Evolutionary conservation across 2,888 invertebrate species (phyloP), one percentile per base, ranked within the genome.

Genomic region (Xestia rhomboidea): DNA sequence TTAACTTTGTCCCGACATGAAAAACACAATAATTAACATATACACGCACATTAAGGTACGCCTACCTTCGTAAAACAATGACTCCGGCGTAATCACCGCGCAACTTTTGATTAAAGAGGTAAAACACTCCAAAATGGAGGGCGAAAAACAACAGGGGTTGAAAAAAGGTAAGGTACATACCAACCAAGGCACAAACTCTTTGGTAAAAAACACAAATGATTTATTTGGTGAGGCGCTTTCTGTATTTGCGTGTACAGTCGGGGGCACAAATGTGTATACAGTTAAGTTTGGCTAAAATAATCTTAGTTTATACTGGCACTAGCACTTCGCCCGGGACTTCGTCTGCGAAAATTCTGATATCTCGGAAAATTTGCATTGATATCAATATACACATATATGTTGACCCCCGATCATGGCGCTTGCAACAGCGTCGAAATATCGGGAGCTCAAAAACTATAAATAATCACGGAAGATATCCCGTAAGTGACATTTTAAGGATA

Each of bases 191-290:
- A 79, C 34, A 75, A 87, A 80, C 73, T 81, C 70, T 87, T 74
- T 82, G 78, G 76, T 83, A 85, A 89, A 81, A 87, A 88, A 88
- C 82, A 85, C 79, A 82, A 88, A 90, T 90, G 89, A 91, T 91
- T 91, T 91, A 91, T 91, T 87, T 87, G 81, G 80, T 77, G 77
- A 88, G 85, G 79, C 72, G 73, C 18, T 83, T 78, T 69, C 70
- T 27, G 81, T 76, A 77, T 77, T 81, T 75, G 41, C 41, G 54
- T 41, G 83, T 79, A 82, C 78, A 67, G 64, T 67, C 27, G 11
- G 5, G 7, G 10, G 3, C 27, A n/a, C 41, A 73, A 57, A 24
- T 30, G 46, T 60, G 15, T 21, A 24, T 13, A 21, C 21, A 27
- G n/a, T 27, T 21, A 21, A 68, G 1, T 1, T 38, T 38, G 15